These are phyloP conservation scores for Rattus rattus DNA, from an alignment of 2,113 vertebrate genomes.

Conservation along the genomic window DNA sequence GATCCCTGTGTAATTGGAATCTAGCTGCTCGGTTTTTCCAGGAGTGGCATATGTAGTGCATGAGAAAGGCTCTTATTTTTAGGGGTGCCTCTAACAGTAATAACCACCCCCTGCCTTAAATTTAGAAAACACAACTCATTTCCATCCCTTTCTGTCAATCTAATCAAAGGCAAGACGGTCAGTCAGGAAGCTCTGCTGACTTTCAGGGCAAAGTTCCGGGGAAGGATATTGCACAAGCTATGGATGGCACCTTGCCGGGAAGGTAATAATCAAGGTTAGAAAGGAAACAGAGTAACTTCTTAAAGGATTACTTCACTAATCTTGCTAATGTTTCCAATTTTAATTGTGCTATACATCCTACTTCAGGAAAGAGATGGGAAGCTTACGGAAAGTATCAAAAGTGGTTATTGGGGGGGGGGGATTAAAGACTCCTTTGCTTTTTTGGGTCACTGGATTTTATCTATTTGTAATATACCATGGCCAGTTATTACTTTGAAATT, in stretches of 20 bases:
- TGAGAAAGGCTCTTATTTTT: neutral
- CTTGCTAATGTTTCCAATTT: conserved; percentile 1
- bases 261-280: neutral
- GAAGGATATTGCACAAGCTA: neutral
- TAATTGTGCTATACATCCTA: neutral
- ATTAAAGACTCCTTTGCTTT: neutral
- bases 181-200: neutral
- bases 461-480: conserved; percentile 1
- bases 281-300: neutral
- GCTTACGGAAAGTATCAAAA: neutral
- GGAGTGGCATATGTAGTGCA: neutral
- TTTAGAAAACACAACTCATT: neutral
- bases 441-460: conserved; percentile 10
- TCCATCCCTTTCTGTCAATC: neutral
- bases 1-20: neutral
- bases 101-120: neutral
- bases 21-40: neutral
- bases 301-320: conserved; percentile 12
- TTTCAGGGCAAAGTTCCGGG: neutral
- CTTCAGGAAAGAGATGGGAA: neutral
- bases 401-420: neutral
- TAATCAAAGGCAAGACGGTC: neutral
- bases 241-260: neutral
- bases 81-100: neutral
- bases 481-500: neutral